A percentile compares a stretch with the other conserved stretches of the same genome.
These are phyloP conservation scores for Pseudocheirus occidentalis DNA, from an alignment of 2,797 vertebrate species.

Conservation along the genomic window DNA sequence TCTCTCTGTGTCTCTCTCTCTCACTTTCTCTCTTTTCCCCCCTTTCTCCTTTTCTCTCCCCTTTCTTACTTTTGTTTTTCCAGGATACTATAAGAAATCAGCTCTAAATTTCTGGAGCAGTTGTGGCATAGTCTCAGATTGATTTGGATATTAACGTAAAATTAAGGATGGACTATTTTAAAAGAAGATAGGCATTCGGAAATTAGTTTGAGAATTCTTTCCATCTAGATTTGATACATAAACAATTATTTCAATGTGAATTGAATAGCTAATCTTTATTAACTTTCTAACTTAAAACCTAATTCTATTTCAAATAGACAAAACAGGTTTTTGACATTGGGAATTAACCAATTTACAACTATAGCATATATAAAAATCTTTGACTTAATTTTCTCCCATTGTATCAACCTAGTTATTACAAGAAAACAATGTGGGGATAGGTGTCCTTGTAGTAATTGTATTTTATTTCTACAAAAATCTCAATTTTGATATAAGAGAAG, in stretches of 20 bases:
- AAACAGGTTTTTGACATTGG: background rate
- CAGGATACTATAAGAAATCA: slow-evolving; percentile 53
- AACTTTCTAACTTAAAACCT: slow-evolving; percentile 32
- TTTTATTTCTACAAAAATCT: slow-evolving; percentile 46
- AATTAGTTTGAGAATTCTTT: slow-evolving; percentile 45
- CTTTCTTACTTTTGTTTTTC: slow-evolving; percentile 60
- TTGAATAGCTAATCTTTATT: slow-evolving; percentile 22
- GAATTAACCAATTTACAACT: slow-evolving; percentile 24
- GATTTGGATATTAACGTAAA: background rate
- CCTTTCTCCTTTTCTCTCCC: slow-evolving; percentile 54
- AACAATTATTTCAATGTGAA: slow-evolving; percentile 30
- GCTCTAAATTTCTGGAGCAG: slow-evolving; percentile 37
- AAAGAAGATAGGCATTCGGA: slow-evolving; percentile 45
- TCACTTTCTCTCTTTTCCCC: slow-evolving; percentile 52
- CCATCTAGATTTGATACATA: background rate
- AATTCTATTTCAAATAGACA: slow-evolving; percentile 15
- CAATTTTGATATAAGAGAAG: background rate
- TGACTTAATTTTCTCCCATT: slow-evolving; percentile 20
- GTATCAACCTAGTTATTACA: slow-evolving; percentile 34
- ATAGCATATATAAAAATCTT: background rate
- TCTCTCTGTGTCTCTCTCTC: slow-evolving; percentile 46
- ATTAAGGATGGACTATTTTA: background rate
- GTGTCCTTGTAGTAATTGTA: fast-evolving
- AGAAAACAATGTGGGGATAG: background rate
- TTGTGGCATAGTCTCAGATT: slow-evolving; percentile 44